These are phyloP conservation scores for Amphipyra berbera DNA, from an alignment of 2,888 invertebrate species.

Conservation along the genomic window DNA sequence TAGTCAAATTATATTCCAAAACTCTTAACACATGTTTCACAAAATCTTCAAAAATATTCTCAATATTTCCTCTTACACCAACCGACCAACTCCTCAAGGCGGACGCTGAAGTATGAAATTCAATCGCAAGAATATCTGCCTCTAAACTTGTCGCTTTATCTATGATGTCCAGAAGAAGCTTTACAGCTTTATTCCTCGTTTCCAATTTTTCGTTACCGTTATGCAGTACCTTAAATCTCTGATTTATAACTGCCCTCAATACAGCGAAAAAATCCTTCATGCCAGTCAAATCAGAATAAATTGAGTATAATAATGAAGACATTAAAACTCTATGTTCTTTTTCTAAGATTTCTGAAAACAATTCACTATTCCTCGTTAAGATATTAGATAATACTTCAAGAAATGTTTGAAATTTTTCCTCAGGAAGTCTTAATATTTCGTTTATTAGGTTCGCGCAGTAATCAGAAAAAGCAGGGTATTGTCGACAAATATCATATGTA, in stretches of 20 bases:
- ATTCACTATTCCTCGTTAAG: slow-evolving; percentile 36
- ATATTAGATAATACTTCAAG: slow-evolving; percentile 33
- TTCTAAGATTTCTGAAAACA: slow-evolving; percentile 58
- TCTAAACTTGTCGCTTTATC: slow-evolving; percentile 63
- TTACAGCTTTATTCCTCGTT: slow-evolving; percentile 58
- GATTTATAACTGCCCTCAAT: slow-evolving; percentile 50
- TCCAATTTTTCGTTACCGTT: slow-evolving; percentile 38
- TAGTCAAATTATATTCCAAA: slow-evolving; percentile 56
- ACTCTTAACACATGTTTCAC: slow-evolving; percentile 23
- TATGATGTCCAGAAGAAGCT: slow-evolving; percentile 69
- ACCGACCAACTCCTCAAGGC: slow-evolving; percentile 55
- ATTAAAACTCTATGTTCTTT: slow-evolving; percentile 51
- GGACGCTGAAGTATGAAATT: slow-evolving; percentile 54
- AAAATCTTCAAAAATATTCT: slow-evolving; percentile 47
- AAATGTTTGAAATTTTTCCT: slow-evolving; percentile 52
- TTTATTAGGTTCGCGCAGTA: slow-evolving; percentile 61
- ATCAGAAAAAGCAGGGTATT: slow-evolving; percentile 67
- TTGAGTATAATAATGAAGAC: slow-evolving; percentile 23
- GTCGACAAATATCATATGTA: slow-evolving; percentile 60
- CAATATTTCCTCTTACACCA: slow-evolving; percentile 38
- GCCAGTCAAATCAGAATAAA: slow-evolving; percentile 22
- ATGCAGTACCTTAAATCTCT: slow-evolving; percentile 59
- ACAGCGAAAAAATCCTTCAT: slow-evolving; percentile 52
- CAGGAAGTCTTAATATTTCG: slow-evolving; percentile 60
- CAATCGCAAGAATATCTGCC: slow-evolving; percentile 55